Base-by-base conservation (phyloP, 2,888 invertebrate genomes). In the Lasioglossum marginatum region DNA sequence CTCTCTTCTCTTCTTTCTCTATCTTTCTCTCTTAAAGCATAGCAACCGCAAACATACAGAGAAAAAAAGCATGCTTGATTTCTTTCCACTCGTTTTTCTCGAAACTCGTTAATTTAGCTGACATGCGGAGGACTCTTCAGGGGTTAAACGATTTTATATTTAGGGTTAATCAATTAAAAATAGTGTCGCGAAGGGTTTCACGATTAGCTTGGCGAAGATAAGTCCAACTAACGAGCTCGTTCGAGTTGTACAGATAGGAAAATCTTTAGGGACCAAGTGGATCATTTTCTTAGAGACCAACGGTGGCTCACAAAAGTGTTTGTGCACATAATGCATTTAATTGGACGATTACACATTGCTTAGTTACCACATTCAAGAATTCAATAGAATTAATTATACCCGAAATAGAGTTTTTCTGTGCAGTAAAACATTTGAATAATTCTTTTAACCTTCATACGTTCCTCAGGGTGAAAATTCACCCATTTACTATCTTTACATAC, bases 201-300 rank as follows among this genome's bases (percentile, higher is more conserved):
- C 68, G 31, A 68, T 68, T 68, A 68, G 68, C 68, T 68, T 37
- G 68, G 12, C 37, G 68, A 68, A 37, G 68, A 68, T 37, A 23
- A 23, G 23, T 68, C 37, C 68, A 40, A 70, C n/a, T 70, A 31
- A 43, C 27, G 40, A 76, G 63, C 37, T 76, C 31, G 31, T 60
- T 63, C 12, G 63, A 43, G 63, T 37, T 52, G 71, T 57, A 43
- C 23, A 78, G 43, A 78, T 71, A 91, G 92, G 89, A 87, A 86
- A 91, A 89, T 90, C 70, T 90, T 93, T 92, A 93, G 94, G 94
- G 94, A 94, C 94, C 93, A 94, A 94, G 93, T 87, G 91, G 88
- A 91, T 84, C 85, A 87, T 90, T 92, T 93, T 92, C 92, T 89
- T 70, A n/a, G 87, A 93, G 93, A 92, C 94, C 94, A 37, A 68